Evolutionary conservation across 2,113 vertebrate genomes (phyloP).

Genomic region (chimpanzee (Pan troglodytes)): DNA sequence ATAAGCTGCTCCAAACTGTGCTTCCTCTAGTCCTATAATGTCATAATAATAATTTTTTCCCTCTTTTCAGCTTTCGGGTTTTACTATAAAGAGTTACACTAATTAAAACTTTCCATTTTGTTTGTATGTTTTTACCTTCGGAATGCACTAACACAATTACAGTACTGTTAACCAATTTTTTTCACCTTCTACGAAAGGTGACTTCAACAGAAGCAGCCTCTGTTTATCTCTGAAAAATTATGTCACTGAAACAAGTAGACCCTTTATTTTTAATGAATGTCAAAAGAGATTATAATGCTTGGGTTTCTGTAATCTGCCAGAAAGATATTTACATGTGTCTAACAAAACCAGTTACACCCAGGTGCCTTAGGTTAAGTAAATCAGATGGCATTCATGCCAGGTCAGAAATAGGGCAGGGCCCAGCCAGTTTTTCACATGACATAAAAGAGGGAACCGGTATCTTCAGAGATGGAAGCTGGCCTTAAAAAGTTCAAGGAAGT

Average conservation of each 20-base stretch:
- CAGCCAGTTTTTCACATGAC: background rate
- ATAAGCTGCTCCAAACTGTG: background rate
- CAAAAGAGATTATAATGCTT: background rate
- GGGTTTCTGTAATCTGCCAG: background rate
- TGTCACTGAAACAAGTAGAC: background rate
- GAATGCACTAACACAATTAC: background rate
- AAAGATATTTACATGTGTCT: background rate
- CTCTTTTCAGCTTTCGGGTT: background rate
- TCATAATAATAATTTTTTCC: background rate
- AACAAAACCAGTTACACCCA: background rate
- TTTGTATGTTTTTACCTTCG: background rate
- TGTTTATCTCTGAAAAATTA: background rate
- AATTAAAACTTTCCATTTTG: conserved; percentile 17
- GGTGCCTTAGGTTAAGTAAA: background rate
- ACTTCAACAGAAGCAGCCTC: background rate
- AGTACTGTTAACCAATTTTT: background rate
- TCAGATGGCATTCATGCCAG: background rate
- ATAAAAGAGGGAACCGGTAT: background rate
- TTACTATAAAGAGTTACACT: background rate
- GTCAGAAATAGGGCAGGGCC: background rate
- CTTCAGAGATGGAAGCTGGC: background rate
- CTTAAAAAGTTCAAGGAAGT: background rate
- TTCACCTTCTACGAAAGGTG: background rate
- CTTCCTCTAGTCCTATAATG: background rate
- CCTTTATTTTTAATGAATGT: background rate